These are phyloP conservation scores for Acronicta leporina DNA, from an alignment of 2,888 invertebrate species.

Conservation along the genomic window DNA sequence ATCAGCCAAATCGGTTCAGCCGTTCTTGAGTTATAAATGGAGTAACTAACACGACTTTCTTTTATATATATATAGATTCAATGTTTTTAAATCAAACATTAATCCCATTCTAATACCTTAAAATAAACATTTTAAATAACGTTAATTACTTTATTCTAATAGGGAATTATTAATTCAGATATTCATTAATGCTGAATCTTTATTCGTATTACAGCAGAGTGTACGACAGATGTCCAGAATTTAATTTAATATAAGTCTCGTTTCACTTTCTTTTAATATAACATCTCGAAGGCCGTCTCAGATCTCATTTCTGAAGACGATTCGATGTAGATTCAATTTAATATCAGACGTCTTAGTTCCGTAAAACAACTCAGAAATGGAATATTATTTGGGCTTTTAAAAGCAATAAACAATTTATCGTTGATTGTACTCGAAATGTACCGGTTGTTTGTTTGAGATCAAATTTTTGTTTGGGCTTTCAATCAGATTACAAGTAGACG, in stretches of 20 bases:
- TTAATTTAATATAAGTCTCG: slow-evolving; percentile 81
- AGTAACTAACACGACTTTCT: too few species aligned
- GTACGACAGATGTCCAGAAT: slow-evolving; percentile 85
- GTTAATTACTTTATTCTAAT: slow-evolving; percentile 59
- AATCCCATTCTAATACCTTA: too few species aligned
- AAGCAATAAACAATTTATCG: slow-evolving; percentile 66
- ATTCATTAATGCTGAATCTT: slow-evolving; percentile 80
- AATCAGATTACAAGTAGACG: slow-evolving; percentile 34
- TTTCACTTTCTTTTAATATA: slow-evolving; percentile 81
- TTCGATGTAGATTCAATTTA: slow-evolving; percentile 76
- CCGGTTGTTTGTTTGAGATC: slow-evolving; percentile 38
- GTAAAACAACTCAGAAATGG: slow-evolving; percentile 60
- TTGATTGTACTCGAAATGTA: slow-evolving; percentile 42
- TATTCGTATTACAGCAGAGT: slow-evolving; percentile 69
- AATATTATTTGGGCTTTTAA: slow-evolving; percentile 63
- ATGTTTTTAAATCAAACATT: too few species aligned
- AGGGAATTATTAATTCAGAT: slow-evolving; percentile 72
- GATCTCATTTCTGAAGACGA: slow-evolving; percentile 70
- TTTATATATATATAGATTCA: too few species aligned
- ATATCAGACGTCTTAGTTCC: slow-evolving; percentile 63
- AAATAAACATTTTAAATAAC: slow-evolving; percentile 37
- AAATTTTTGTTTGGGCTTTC: slow-evolving; percentile 47
- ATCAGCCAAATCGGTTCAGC: too few species aligned
- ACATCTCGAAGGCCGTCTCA: slow-evolving; percentile 66
- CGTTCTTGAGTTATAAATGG: too few species aligned